Evolutionary conservation across 2,888 invertebrate genomes (phyloP).

Genomic region (Maniola hyperantus): DNA sequence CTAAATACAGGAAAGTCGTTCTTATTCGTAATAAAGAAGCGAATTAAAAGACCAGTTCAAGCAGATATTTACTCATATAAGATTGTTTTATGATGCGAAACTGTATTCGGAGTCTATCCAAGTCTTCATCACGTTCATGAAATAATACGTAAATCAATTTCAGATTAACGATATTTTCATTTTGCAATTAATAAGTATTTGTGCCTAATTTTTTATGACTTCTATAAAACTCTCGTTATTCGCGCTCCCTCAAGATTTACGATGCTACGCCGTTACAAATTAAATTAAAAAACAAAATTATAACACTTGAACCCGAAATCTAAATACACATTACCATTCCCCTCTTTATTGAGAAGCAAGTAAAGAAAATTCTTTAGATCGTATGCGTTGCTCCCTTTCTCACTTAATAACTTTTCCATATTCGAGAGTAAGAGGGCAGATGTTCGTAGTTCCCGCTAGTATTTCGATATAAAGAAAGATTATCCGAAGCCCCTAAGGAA

Average conservation of each 20-base stretch:
- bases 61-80: too few species aligned
- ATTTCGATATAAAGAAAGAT: constrained; percentile 83
- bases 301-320: constrained; percentile 79
- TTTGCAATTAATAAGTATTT: background rate
- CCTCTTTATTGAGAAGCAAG: constrained; percentile 78
- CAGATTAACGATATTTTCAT: background rate
- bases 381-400: constrained; percentile 52
- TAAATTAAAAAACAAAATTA: constrained; percentile 82
- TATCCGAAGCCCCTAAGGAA: constrained; percentile 83
- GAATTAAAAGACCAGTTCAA: too few species aligned
- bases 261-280: constrained; percentile 68
- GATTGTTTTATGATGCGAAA: too few species aligned
- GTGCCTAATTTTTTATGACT: background rate
- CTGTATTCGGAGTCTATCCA: background rate
- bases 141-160: background rate
- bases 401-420: constrained; percentile 36
- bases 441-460: constrained; percentile 64
- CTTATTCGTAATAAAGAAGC: too few species aligned
- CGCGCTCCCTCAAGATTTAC: constrained; percentile 57
- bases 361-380: constrained; percentile 69
- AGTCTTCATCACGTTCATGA: background rate
- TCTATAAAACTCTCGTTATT: constrained; percentile 41
- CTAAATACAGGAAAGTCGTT: too few species aligned
- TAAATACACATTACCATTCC: constrained; percentile 80
- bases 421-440: constrained; percentile 53